Base-by-base conservation (phyloP, 2,113 vertebrate genomes). In the Pygathrix nemaeus region DNA sequence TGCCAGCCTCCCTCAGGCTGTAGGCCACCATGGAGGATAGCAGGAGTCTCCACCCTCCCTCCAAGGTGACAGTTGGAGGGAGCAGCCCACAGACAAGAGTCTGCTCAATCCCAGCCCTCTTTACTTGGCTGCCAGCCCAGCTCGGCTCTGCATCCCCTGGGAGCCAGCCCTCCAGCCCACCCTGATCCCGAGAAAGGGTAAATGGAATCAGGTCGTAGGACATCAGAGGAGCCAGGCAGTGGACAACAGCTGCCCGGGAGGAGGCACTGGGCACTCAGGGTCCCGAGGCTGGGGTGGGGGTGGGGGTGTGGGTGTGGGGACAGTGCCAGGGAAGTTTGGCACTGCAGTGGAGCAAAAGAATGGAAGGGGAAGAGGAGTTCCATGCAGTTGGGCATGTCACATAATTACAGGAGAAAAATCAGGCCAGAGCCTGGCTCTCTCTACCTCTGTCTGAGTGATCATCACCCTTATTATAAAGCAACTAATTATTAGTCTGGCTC, bases 401-500 rank as follows among this genome's bases (percentile, higher is more conserved):
- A 7, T 90, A 87, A 90, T 94, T 97, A 83, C 0, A 0, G 97
- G 93, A 94, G 97, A 97, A 97, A 98, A 98, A 98, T 94, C 90
- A 98, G 98, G 98, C 98, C 98, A 80, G 96, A 98, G 97, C 75
- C 3, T 78, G 95, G 96, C 97, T 93, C 97, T 95, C 43, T 94
- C 97, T 97, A 93, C 98, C 96, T 98, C 96, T 88, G 97, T 98
- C 96, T 66, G 35, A 98, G 98, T 98, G 98, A 98, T 99, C 98
- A 98, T 98, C 59, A 3, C 95, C 98, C 98, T 99, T 98, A 98
- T 99, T 99, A 99, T 98, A 99, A 98, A 98, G 92, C 98, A 96
- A 98, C 98, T 99, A 98, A 99, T 99, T 99, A 99, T 99, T 98
- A 99, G 98, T 98, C 98, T 97, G 98, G 94, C 98, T 99, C 98